These are phyloP conservation scores for Microtus oregoni DNA, from an alignment of 2,113 vertebrate species.

Conservation along the genomic window DNA sequence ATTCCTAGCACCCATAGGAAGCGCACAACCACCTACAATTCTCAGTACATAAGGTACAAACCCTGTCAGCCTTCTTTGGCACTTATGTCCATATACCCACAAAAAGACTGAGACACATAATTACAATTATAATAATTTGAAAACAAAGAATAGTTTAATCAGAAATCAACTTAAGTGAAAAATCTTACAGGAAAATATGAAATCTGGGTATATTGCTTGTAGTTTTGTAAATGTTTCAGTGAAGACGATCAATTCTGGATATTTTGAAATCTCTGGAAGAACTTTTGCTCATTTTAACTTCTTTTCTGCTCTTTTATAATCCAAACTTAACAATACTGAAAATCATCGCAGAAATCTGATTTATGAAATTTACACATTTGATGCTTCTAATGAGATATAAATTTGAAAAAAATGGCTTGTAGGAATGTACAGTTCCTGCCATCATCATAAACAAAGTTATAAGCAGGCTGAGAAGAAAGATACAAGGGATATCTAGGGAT, in stretches of 20 bases:
- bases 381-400: background rate
- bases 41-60: rapidly evolving
- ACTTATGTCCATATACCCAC: rapidly evolving
- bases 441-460: background rate
- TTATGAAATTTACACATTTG: background rate
- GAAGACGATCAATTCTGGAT: rapidly evolving
- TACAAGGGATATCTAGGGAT: background rate
- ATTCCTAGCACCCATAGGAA: rapidly evolving
- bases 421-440: no score
- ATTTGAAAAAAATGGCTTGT: no score
- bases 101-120: rapidly evolving
- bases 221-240: no score
- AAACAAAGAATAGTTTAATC: background rate
- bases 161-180: background rate
- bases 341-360: background rate
- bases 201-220: background rate
- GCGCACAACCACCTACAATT: background rate
- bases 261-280: no score
- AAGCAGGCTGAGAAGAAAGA: rapidly evolving
- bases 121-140: background rate
- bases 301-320: background rate
- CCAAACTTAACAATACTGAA: rapidly evolving
- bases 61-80: rapidly evolving
- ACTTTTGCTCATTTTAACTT: background rate
- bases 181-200: background rate